Conservation (phyloP, 2,113 vertebrate genomes). For the Felis catus region DNA sequence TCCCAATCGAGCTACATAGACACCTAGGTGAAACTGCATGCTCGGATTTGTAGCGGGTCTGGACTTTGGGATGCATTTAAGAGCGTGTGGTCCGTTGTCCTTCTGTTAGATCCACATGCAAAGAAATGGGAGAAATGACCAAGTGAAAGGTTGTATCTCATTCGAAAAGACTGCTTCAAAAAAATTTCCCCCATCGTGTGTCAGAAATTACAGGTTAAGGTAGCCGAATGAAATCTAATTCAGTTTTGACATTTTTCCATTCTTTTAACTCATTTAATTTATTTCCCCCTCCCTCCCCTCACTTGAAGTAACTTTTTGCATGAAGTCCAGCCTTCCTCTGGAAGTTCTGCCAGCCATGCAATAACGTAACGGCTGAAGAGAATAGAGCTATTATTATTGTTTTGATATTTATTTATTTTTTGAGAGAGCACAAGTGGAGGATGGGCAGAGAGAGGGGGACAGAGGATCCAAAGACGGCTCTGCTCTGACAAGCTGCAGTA, state of each 20-base stretch:
- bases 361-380: neutral
- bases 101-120: neutral
- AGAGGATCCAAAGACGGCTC: too few species aligned
- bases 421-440: too few species aligned
- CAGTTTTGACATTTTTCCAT: neutral
- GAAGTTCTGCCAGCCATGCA: neutral
- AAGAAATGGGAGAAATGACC: neutral
- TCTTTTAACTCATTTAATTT: neutral
- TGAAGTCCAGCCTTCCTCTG: neutral
- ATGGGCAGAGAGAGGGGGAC: too few species aligned
- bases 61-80: neutral
- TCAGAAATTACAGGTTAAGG: neutral
- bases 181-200: neutral
- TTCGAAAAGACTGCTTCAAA: neutral
- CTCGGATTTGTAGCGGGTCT: neutral
- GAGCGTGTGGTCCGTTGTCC: neutral
- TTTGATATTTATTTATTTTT: too few species aligned
- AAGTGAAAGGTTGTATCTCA: neutral
- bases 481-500: too few species aligned
- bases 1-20: neutral
- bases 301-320: neutral
- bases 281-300: accelerated
- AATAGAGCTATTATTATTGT: neutral
- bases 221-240: neutral
- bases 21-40: neutral